These are phyloP conservation scores for Redunca redunca DNA, from an alignment of 2,113 vertebrate species.

Conservation along the genomic window DNA sequence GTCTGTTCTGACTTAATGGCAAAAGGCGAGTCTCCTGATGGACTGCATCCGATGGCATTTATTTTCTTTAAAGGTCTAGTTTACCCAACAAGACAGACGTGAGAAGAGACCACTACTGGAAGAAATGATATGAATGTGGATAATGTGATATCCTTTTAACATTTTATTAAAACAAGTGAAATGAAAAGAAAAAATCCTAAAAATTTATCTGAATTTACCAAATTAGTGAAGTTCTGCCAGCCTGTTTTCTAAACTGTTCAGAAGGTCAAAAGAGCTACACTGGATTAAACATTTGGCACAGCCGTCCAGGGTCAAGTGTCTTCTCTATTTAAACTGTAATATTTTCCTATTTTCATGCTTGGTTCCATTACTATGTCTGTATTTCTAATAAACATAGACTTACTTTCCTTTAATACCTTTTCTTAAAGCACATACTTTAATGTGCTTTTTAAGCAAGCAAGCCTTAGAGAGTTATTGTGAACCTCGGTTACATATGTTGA, in stretches of 20 bases:
- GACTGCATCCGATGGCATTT: background rate
- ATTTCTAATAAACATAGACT: background rate
- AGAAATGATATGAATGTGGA: background rate
- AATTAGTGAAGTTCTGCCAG: background rate
- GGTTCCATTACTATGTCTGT: background rate
- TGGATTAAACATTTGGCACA: background rate
- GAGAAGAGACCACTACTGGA: background rate
- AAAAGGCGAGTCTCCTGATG: background rate
- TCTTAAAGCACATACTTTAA: background rate
- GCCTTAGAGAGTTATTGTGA: background rate
- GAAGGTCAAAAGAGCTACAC: background rate
- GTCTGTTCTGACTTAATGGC: background rate
- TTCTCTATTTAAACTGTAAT: background rate
- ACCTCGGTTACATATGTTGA: background rate
- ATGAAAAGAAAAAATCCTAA: background rate
- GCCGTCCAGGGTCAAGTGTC: background rate
- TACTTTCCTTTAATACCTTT: background rate
- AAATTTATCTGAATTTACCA: background rate
- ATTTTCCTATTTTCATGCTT: background rate
- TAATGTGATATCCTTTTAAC: background rate
- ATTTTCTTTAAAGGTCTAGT: conserved; percentile 19
- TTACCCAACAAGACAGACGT: background rate
- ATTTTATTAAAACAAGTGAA: conserved; percentile 1
- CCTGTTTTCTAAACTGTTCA: background rate
- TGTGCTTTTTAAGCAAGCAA: background rate